phyloP scores from a whole-genome alignment of 2,888 invertebrate genomes.

The Labia minor region DNA sequence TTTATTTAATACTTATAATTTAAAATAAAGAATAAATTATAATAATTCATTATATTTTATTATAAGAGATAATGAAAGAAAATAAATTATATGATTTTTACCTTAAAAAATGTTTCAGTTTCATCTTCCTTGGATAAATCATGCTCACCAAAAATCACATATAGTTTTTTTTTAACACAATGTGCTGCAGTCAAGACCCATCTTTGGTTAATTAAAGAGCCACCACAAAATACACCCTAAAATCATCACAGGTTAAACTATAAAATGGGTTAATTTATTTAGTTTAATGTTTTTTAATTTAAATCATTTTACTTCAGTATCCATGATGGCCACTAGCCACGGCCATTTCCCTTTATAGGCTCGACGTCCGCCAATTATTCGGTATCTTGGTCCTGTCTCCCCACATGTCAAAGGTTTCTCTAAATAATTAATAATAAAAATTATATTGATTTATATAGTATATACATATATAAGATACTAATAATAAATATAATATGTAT shows the following conservation, averaged over 20 bases:
- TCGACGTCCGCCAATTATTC: conserved; percentile 79
- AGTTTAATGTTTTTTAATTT: no score
- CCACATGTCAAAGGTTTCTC: no score
- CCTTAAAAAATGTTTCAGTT: conserved; percentile 65
- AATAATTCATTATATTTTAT: neutral
- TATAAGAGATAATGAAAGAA: conserved; percentile 34
- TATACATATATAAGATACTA: no score
- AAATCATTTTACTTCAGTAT: neutral
- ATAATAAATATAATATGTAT: no score
- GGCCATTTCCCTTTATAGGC: conserved; percentile 78
- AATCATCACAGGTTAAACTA: conserved; percentile 26
- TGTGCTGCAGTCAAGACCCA: conserved; percentile 86
- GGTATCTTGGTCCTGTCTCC: conserved; percentile 34
- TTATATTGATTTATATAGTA: no score
- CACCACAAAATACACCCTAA: conserved; percentile 81
- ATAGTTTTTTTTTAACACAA: conserved; percentile 65
- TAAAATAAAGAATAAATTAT: no score
- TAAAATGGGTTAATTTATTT: conserved; percentile 19
- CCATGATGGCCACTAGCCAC: conserved; percentile 76
- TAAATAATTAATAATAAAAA: no score
- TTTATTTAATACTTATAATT: no score
- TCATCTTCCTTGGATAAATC: conserved; percentile 63
- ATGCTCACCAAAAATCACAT: conserved; percentile 76
- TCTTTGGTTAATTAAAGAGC: conserved; percentile 65
- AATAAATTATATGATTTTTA: no score